Percentiles rank a stretch among this genome's conserved stretches.
phyloP scores from a whole-genome alignment of 2,797 vertebrate genomes.

The Phoebastria nigripes region DNA sequence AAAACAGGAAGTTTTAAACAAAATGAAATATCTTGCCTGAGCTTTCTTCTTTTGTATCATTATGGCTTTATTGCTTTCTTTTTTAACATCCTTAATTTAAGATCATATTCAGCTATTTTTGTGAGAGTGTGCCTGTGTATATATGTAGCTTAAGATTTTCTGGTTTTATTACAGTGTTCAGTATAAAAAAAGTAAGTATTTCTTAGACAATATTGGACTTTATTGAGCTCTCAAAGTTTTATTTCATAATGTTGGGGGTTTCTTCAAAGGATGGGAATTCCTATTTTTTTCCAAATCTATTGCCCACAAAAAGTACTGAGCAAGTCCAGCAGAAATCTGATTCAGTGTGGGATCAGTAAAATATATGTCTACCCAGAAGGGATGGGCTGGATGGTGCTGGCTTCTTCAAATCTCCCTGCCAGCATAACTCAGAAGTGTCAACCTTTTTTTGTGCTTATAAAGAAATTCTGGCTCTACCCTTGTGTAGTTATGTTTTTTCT shows the following conservation, averaged over 20 bases:
- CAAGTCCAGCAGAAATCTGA: neutral
- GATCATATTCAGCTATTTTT: neutral
- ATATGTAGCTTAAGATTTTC: neutral
- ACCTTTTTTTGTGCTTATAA: neutral
- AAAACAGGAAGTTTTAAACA: neutral
- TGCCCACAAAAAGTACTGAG: neutral
- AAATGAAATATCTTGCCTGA: neutral
- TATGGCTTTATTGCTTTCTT: neutral
- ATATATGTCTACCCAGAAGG: neutral
- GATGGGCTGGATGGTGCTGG: neutral
- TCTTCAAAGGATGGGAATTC: neutral
- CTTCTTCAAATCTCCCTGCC: neutral
- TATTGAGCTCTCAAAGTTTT: too few species aligned
- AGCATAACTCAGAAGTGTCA: neutral
- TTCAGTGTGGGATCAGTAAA: neutral
- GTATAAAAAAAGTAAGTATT: neutral
- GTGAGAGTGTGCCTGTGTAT: neutral
- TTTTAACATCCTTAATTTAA: neutral
- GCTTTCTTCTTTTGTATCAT: neutral
- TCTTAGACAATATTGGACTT: neutral
- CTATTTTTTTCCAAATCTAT: neutral
- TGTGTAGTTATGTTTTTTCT: neutral
- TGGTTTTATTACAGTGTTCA: neutral
- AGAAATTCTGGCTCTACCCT: neutral
- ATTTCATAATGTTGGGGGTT: neutral